Base-by-base conservation (phyloP, 2,113 vertebrate species). In the Ancistrus triradiatus region DNA sequence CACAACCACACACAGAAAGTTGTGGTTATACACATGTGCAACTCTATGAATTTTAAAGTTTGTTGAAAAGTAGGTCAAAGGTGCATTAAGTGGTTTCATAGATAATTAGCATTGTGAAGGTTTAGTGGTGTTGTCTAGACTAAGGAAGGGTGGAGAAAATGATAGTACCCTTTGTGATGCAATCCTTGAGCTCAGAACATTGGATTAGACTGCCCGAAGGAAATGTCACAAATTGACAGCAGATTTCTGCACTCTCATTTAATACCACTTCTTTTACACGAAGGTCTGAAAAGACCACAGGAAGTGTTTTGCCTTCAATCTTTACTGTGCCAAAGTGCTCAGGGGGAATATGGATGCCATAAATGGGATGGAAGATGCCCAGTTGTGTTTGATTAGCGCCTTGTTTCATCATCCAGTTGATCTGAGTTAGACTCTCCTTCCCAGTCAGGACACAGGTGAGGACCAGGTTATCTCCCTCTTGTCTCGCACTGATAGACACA, bases 191-290 rank as follows among this genome's bases (percentile, higher is more conserved):
- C 7, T 64, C 48, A 10, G 18, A 43, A 21, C 78, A 78, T 14
- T 46, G 22, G 18, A 63, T 56, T 43, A 78, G 47, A 10, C 15
- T 69, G 21, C 78, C 78, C 18, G 69, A 73, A 13, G 78, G 76
- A 59, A 80, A 80, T 6, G 72, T 69, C 6, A 65, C 24, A 18
- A 80, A 75, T 8, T 64, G 55, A 38, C 78, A 80, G 55, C 78
- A 80, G 28, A 74, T 46, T 21, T 7, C 3, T 4, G 14, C 59
- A 17, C 35, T 63, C 2, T 61, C 28, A 28, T 63, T 66, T 19
- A 53, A 22, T 18, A 37, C 19, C 21, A 14, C 14, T 24, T 71
- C 31, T 5, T 49, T 56, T 51, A 77, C 14, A 22, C 4, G 40
- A n/a, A 80, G 38, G 1, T 43, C 50, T 49, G 67, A 72, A 15